phyloP scores from a whole-genome alignment of 2,888 invertebrate genomes.

The Apoderus coryli region DNA sequence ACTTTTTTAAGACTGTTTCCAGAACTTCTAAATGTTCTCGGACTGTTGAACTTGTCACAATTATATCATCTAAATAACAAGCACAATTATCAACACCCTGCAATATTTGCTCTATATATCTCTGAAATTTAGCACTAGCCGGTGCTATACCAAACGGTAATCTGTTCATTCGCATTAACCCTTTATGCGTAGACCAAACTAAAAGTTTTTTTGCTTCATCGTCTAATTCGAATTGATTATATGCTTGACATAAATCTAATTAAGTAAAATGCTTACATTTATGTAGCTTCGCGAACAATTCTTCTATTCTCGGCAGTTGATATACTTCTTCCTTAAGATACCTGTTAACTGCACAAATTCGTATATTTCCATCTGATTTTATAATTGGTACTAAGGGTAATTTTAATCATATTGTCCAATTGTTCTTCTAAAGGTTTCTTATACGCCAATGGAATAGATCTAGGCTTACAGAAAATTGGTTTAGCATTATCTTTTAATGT shows the following conservation, averaged over 20 bases:
- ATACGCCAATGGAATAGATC: background rate
- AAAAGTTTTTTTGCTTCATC: conserved; percentile 5
- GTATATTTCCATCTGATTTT: conserved; percentile 8
- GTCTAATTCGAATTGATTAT: conserved; percentile 10
- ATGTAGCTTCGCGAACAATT: conserved; percentile 8
- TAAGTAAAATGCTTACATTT: conserved; percentile 9
- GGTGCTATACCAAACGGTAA: conserved; percentile 10
- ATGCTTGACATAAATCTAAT: conserved; percentile 9
- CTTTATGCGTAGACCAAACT: conserved; percentile 9
- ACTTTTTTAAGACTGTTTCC: conserved; percentile 17
- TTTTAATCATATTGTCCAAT: too few species aligned
- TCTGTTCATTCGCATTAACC: conserved; percentile 8
- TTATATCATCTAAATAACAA: too few species aligned
- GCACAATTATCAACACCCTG: conserved; percentile 6
- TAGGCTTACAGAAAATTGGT: conserved; percentile 3
- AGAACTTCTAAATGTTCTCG: conserved; percentile 18
- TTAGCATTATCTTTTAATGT: background rate
- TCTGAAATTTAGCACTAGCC: conserved; percentile 11
- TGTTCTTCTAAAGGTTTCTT: background rate
- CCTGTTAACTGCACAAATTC: conserved; percentile 10
- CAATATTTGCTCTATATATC: conserved; percentile 9
- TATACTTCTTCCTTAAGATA: conserved; percentile 7
- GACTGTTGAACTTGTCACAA: too few species aligned
- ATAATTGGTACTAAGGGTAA: too few species aligned
- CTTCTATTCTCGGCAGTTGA: conserved; percentile 10